These are phyloP conservation scores for Melanostigma gelatinosum DNA, from an alignment of 2,113 vertebrate genomes.

Conservation along the genomic window DNA sequence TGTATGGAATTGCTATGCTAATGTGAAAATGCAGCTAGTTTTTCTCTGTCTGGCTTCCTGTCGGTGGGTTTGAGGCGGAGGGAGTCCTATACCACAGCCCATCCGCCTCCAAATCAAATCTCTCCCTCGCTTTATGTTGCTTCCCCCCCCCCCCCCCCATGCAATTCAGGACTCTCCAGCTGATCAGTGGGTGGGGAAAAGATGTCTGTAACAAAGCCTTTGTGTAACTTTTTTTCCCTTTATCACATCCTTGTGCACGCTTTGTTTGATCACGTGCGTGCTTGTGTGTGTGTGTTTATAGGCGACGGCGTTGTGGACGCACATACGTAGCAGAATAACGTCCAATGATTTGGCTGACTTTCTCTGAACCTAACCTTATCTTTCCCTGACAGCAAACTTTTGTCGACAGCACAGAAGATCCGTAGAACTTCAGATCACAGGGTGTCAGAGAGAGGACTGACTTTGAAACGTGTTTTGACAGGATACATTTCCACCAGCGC, in stretches of 20 bases:
- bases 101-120: conserved; percentile 53
- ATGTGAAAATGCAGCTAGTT: conserved; percentile 62
- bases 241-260: conserved; percentile 33
- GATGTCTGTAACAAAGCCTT: conserved; percentile 29
- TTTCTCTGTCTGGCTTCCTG: conserved; percentile 55
- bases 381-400: conserved; percentile 74
- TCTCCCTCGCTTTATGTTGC: conserved; percentile 20
- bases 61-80: conserved; percentile 47
- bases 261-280: conserved; percentile 51
- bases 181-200: conserved; percentile 40
- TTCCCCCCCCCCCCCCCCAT: neutral
- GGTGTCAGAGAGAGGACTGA: conserved; percentile 63
- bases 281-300: conserved; percentile 23
- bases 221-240: conserved; percentile 52
- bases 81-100: conserved; percentile 12
- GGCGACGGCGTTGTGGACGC: conserved; percentile 20
- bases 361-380: conserved; percentile 70
- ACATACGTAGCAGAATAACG: conserved; percentile 27
- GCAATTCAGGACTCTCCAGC: conserved; percentile 31
- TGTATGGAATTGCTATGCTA: conserved; percentile 68
- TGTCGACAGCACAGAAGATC: conserved; percentile 65
- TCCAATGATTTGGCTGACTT: conserved; percentile 55
- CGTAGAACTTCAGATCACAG: conserved; percentile 76
- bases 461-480: conserved; percentile 78
- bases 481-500: conserved; percentile 57